Conservation (phyloP, 2,113 vertebrate genomes). For the Tylochromis polylepis region DNA sequence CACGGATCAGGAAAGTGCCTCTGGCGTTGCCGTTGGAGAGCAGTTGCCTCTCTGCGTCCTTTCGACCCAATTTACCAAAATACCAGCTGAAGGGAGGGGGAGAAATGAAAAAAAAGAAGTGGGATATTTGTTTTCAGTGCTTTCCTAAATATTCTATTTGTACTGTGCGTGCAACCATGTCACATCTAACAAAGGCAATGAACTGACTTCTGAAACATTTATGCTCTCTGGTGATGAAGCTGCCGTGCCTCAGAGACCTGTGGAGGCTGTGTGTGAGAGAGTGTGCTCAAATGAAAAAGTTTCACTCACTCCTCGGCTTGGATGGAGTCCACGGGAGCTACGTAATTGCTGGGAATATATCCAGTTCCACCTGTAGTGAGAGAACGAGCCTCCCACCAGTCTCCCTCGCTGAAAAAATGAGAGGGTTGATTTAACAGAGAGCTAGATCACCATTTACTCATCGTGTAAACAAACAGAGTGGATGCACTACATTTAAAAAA, state of each 20-base stretch:
- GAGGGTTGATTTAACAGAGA: neutral
- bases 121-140: neutral
- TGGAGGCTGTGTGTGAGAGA: neutral
- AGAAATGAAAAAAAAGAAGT: neutral
- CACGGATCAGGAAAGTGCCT: constrained; percentile 98
- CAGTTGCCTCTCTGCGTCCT: constrained; percentile 97
- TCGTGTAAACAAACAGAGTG: neutral
- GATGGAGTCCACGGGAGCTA: constrained; percentile 98
- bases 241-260: neutral
- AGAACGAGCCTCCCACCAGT: constrained; percentile 99
- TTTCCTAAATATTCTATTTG: neutral
- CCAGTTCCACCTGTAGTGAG: constrained; percentile 95
- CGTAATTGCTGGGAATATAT: constrained; percentile 99
- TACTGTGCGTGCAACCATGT: neutral
- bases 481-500: neutral
- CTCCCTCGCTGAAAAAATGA: constrained; percentile 84
- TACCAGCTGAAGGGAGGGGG: constrained; percentile 82
- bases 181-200: neutral
- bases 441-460: neutral
- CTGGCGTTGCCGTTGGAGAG: constrained; percentile 94
- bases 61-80: constrained; percentile 97
- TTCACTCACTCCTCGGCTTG: constrained; percentile 96
- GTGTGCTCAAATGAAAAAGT: neutral
- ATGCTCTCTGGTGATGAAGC: neutral
- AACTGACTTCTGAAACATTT: constrained; percentile 9